Evolutionary conservation across 2,797 vertebrate genomes (phyloP), one percentile per base, ranked within the genome.

Genomic region (Octomys mimax): DNA sequence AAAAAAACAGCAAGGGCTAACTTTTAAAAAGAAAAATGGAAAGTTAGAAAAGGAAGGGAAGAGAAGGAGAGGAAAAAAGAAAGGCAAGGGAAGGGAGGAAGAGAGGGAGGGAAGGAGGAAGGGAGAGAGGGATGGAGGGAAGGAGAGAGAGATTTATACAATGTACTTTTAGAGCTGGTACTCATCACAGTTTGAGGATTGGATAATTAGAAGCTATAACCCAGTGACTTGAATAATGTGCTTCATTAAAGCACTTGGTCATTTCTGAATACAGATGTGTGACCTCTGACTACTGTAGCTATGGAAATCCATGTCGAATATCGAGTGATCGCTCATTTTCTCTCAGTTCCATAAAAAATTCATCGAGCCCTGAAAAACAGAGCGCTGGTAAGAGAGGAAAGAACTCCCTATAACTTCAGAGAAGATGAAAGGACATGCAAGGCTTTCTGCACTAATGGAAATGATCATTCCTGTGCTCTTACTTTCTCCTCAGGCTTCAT

Each of bases 381-480:
- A 81, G 12, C 57, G 64, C 28, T 54, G 4, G 26, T 22, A 54
- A 89, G 57, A 80, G 31, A 33, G 62, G 52, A 83, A 89, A 89
- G 31, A 95, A 82, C 16, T 92, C 59, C 83, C 54, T 87, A 62
- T 39, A 64, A 36, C 61, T 92, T 96, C 26, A 92, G 91, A 87
- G 33, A 36, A 93, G 77, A 46, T 8, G 1, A 85, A 42, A 82
- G 42, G 49, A 81, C 85, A 81, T 66, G 77, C 87, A 62, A 54
- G 64, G 16, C 46, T 79, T 89, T 87, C 80, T 78, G 24, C 33
- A 57, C 52, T 85, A 85, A 81, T 82, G 84, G 87, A 97, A 96
- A 92, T 75, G 49, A 73, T 91, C 80, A 81, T 70, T 90, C 87
- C 81, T 95, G 87, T 96, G 84, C 89, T 81, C 70, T 73, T 93